A percentile compares a stretch with the other conserved stretches of the same genome.
phyloP scores from a whole-genome alignment of 2,797 vertebrate genomes.

The Apogon hyalosoma region DNA sequence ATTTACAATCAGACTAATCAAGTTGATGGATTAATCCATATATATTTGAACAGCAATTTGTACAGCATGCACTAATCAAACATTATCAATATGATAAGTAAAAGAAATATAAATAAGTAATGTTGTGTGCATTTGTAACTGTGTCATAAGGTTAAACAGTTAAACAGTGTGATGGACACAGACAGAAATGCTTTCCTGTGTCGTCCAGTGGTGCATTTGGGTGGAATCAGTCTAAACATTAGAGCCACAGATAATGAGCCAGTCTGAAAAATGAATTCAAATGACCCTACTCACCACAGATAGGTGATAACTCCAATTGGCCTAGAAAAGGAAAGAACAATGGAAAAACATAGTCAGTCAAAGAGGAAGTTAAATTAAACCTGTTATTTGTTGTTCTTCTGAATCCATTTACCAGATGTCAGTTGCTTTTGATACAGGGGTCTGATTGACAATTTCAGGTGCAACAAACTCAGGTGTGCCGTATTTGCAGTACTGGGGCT shows the following conservation, averaged over 20 bases:
- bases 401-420: slow-evolving; percentile 90
- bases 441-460: slow-evolving; percentile 97
- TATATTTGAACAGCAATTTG: too few relatives aligned
- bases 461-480: slow-evolving; percentile 97
- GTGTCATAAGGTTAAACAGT: too few relatives aligned
- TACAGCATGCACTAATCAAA: too few relatives aligned
- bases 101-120: too few relatives aligned
- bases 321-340: slow-evolving; percentile 77
- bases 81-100: too few relatives aligned
- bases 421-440: slow-evolving; percentile 91
- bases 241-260: too few relatives aligned
- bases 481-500: slow-evolving; percentile 94
- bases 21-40: too few relatives aligned
- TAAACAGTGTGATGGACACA: slow-evolving; percentile 1
- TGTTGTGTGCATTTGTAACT: too few relatives aligned
- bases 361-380: neutral
- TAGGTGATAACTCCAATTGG: slow-evolving; percentile 93
- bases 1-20: too few relatives aligned
- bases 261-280: neutral
- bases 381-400: neutral
- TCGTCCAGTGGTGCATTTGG: too few relatives aligned
- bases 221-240: too few relatives aligned
- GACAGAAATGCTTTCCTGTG: too few relatives aligned
- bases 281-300: slow-evolving; percentile 88
- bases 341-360: slow-evolving; percentile 1